Conservation (phyloP, 2,888 invertebrate genomes). For the Coleophora deauratella region DNA sequence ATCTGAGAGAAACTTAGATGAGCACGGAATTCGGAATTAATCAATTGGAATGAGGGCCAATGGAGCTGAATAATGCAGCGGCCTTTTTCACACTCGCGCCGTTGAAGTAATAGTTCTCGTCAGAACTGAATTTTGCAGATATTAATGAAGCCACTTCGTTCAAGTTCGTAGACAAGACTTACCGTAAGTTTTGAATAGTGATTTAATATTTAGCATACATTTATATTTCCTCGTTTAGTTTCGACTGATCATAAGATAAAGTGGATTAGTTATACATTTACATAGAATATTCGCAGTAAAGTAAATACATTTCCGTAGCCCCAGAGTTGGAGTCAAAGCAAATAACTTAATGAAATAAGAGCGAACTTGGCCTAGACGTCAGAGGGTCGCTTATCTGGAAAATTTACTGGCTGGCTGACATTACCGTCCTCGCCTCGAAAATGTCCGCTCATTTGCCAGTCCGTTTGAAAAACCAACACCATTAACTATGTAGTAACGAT, state of each 20-base stretch:
- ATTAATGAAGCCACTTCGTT: background rate
- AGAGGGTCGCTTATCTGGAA: slow-evolving; percentile 59
- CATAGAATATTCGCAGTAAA: slow-evolving; percentile 7
- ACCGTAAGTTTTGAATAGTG: too few species aligned
- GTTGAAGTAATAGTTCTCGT: slow-evolving; percentile 2
- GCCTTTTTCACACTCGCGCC: slow-evolving; percentile 26
- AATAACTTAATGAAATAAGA: slow-evolving; percentile 64
- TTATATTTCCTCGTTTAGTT: background rate
- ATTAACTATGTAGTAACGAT: slow-evolving; percentile 37
- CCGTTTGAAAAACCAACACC: slow-evolving; percentile 52
- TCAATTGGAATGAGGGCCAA: slow-evolving; percentile 36
- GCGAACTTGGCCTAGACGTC: slow-evolving; percentile 50
- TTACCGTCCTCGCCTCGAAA: slow-evolving; percentile 59
- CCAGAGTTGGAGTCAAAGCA: slow-evolving; percentile 47
- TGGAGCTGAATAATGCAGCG: slow-evolving; percentile 36
- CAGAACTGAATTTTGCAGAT: background rate
- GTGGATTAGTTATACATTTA: background rate
- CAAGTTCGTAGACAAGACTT: background rate
- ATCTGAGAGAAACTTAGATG: slow-evolving; percentile 52
- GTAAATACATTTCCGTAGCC: slow-evolving; percentile 23
- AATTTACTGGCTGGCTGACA: slow-evolving; percentile 68
- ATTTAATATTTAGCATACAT: too few species aligned
- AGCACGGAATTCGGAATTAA: slow-evolving; percentile 52
- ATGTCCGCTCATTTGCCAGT: slow-evolving; percentile 61
- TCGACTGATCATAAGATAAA: background rate